Percentiles rank a stretch among this genome's conserved stretches.
phyloP scores from a whole-genome alignment of 1,140 invertebrate species.

The Orius insidiosus region DNA sequence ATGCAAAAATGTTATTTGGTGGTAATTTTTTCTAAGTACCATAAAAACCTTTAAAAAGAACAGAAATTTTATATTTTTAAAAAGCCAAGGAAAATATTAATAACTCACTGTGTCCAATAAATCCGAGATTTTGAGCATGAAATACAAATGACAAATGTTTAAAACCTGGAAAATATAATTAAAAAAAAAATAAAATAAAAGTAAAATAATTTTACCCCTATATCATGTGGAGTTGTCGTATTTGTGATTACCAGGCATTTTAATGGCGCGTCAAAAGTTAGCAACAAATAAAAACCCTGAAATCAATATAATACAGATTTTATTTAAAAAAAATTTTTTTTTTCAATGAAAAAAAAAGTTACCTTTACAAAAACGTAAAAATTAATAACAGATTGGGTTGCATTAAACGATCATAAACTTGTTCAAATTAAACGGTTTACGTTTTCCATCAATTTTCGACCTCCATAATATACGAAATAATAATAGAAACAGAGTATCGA shows the following conservation, averaged over 20 bases:
- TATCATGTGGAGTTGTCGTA: too few species aligned
- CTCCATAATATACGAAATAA: conserved; percentile 1
- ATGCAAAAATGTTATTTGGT: conserved; percentile 40
- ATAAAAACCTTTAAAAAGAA: conserved; percentile 54
- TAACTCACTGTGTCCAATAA: conserved; percentile 43
- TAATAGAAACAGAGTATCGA: not conserved
- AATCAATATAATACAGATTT: too few species aligned
- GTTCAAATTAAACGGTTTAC: conserved; percentile 2
- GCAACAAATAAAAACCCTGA: too few species aligned
- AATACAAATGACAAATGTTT: conserved; percentile 29
- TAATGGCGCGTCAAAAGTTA: too few species aligned
- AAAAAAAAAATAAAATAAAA: too few species aligned
- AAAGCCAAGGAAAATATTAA: not conserved
- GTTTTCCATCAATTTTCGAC: conserved; percentile 8
- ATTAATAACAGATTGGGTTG: not conserved
- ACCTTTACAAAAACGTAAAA: not conserved
- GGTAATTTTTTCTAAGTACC: conserved; percentile 66
- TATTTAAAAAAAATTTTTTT: too few species aligned
- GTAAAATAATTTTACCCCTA: too few species aligned
- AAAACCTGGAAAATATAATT: too few species aligned
- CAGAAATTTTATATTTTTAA: not conserved
- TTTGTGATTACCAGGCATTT: too few species aligned
- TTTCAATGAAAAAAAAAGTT: not conserved
- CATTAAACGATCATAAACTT: conserved; percentile 4
- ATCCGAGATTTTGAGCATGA: conserved; percentile 45